Evolutionary conservation across 2,113 vertebrate species (phyloP).

Genomic region (Uria lomvia): DNA sequence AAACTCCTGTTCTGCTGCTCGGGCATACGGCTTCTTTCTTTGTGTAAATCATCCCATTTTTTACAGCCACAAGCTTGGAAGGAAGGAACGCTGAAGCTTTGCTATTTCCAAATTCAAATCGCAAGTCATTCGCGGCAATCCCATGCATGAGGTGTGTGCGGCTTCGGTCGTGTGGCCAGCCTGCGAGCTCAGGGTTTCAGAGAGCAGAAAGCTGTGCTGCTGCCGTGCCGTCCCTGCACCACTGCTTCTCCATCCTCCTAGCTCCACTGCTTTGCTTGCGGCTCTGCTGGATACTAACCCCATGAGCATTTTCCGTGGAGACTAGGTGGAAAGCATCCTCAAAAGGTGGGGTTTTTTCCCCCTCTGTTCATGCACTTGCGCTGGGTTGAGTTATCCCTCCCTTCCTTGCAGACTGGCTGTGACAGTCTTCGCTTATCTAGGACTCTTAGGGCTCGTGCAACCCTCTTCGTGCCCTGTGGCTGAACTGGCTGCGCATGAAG

Average conservation of each 20-base stretch:
- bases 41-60: neutral
- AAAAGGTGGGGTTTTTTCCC: neutral
- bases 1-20: neutral
- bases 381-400: neutral
- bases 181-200: neutral
- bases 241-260: neutral
- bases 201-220: neutral
- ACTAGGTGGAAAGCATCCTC: neutral
- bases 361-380: neutral
- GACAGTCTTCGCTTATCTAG: neutral
- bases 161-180: neutral
- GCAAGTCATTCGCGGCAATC: too few species aligned
- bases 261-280: neutral
- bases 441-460: too few species aligned
- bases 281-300: neutral
- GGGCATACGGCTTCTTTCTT: neutral
- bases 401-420: neutral
- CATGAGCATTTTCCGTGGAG: neutral
- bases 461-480: neutral
- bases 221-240: neutral
- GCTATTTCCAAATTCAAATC: neutral
- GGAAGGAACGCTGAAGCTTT: neutral
- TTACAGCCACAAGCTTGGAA: neutral
- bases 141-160: accelerated
- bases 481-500: neutral